These are phyloP conservation scores for Cinara cedri DNA, from an alignment of 2,888 invertebrate species.

Conservation along the genomic window DNA sequence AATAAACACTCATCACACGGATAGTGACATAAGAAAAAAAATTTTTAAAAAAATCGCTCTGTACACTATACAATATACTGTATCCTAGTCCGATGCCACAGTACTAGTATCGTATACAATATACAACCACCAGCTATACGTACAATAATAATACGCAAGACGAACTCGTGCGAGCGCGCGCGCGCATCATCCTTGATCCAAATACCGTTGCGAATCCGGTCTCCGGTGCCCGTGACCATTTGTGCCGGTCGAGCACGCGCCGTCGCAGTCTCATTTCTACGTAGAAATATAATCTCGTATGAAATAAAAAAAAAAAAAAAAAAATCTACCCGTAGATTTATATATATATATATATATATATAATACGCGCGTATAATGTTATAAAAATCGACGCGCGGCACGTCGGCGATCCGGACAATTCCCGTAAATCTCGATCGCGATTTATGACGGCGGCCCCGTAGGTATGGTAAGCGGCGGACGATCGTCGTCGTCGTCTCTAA, in stretches of 20 bases:
- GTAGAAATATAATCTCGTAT: not conserved
- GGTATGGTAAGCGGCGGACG: not conserved
- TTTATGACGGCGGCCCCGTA: slow-evolving; percentile 11
- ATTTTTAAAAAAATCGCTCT: too few relatives aligned
- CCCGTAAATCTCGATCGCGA: slow-evolving; percentile 26
- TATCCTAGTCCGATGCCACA: too few relatives aligned
- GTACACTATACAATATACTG: too few relatives aligned
- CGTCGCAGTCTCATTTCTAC: slow-evolving; percentile 27
- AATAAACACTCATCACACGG: too few relatives aligned
- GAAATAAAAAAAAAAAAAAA: too few relatives aligned
- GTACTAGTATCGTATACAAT: too few relatives aligned
- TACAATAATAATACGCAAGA: too few relatives aligned
- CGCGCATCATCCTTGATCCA: slow-evolving; percentile 44
- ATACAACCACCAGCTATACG: too few relatives aligned
- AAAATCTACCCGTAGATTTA: too few relatives aligned
- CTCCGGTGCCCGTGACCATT: slow-evolving; percentile 36
- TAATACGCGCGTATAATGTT: too few relatives aligned
- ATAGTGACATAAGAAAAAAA: too few relatives aligned
- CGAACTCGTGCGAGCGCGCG: too few relatives aligned
- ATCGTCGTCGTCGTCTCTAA: not conserved
- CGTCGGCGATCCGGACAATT: not conserved
- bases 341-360: not conserved
- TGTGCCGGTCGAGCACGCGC: slow-evolving; percentile 26
- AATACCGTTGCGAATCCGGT: slow-evolving; percentile 54
- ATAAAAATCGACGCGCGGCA: not conserved